phyloP scores from a whole-genome alignment of 2,113 vertebrate species.

The Dascyllus trimaculatus region DNA sequence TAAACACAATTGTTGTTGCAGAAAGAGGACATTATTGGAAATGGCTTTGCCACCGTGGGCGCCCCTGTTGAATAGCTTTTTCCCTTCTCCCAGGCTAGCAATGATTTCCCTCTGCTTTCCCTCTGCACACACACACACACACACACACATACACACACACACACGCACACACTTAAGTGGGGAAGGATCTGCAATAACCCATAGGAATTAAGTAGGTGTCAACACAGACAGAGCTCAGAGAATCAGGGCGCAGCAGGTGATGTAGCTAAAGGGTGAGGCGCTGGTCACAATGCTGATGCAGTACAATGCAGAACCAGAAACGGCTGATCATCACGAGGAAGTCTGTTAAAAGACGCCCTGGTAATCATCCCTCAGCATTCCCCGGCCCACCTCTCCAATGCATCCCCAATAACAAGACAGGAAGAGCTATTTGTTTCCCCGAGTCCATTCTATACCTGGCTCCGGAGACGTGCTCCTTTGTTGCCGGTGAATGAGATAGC shows the following conservation, averaged over 20 bases:
- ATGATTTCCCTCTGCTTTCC: constrained; percentile 71
- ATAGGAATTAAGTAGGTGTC: constrained; percentile 71
- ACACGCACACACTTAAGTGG: constrained; percentile 49
- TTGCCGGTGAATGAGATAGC: constrained; percentile 66
- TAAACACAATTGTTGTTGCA: constrained; percentile 86
- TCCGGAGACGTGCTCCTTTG: constrained; percentile 67
- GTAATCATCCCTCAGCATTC: constrained; percentile 66
- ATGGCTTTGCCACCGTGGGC: constrained; percentile 82
- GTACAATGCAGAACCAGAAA: constrained; percentile 59
- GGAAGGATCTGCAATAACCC: constrained; percentile 64
- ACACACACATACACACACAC: constrained; percentile 23
- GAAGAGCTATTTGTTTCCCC: constrained; percentile 74
- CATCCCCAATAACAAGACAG: constrained; percentile 72
- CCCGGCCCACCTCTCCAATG: constrained; percentile 62
- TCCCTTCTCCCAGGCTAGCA: constrained; percentile 71
- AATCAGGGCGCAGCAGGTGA: constrained; percentile 56
- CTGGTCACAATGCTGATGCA: constrained; percentile 43
- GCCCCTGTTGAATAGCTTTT: constrained; percentile 81
- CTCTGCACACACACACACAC: constrained; percentile 17
- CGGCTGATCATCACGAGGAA: constrained; percentile 44
- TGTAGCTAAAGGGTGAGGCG: constrained; percentile 48
- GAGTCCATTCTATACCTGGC: constrained; percentile 61
- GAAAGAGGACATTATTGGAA: constrained; percentile 87
- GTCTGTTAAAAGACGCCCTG: constrained; percentile 65
- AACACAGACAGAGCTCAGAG: constrained; percentile 58